Conservation (phyloP, 2,113 vertebrate genomes). For the Limnothrissa miodon region DNA sequence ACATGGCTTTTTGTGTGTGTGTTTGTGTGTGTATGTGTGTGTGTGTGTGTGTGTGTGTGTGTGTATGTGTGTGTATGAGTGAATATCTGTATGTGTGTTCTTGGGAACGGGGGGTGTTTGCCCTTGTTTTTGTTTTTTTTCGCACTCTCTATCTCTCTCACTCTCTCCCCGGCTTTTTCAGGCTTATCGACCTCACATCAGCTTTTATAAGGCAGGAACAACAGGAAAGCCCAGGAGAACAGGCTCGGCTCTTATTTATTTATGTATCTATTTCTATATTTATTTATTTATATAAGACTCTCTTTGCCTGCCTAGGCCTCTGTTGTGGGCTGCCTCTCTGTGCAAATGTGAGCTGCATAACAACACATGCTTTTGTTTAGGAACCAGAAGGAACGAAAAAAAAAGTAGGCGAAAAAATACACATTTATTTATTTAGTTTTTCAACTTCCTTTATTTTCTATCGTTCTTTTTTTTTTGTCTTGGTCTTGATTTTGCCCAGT, state of each 20-base stretch:
- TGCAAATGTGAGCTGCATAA: slow-evolving; percentile 57
- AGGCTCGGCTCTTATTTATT: slow-evolving; percentile 61
- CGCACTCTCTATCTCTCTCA: no score
- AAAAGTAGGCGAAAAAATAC: slow-evolving; percentile 6
- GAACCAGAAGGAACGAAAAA: slow-evolving; percentile 46
- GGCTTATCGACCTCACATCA: slow-evolving; percentile 60
- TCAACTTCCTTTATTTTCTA: slow-evolving; percentile 34
- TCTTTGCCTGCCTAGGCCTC: slow-evolving; percentile 48
- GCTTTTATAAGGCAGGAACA: slow-evolving; percentile 47
- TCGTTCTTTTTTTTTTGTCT: neutral
- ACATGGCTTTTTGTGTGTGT: slow-evolving; percentile 35
- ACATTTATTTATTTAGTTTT: slow-evolving; percentile 25
- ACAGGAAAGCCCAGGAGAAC: slow-evolving; percentile 49
- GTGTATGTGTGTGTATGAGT: neutral
- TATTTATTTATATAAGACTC: slow-evolving; percentile 65
- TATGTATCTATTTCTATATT: slow-evolving; percentile 68
- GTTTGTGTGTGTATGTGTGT: slow-evolving; percentile 8
- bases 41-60: neutral
- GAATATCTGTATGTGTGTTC: neutral
- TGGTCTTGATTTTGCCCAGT: neutral
- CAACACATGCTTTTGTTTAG: slow-evolving; percentile 47
- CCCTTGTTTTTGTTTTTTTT: slow-evolving; percentile 43
- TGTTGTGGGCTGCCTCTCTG: slow-evolving; percentile 47
- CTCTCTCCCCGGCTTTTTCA: slow-evolving; percentile 36
- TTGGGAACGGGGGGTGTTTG: slow-evolving; percentile 24